Evolutionary conservation across 2,113 vertebrate genomes (phyloP).

Genomic region (Microtus pennsylvanicus): DNA sequence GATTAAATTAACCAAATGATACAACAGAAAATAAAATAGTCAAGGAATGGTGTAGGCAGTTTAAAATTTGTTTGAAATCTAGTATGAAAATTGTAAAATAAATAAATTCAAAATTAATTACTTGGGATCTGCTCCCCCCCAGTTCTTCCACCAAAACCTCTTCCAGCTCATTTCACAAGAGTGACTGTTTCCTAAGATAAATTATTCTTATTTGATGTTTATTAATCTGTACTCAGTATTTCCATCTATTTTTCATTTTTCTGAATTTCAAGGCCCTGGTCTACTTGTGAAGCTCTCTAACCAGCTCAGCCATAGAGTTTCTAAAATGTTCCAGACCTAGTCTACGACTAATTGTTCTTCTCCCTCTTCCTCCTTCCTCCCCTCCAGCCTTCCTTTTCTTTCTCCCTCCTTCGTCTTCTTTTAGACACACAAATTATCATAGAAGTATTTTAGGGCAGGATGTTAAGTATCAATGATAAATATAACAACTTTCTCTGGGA

Average conservation of each 20-base stretch:
- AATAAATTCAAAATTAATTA: slow-evolving; percentile 50
- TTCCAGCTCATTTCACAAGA: slow-evolving; percentile 59
- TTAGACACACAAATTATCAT: not conserved
- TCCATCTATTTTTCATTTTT: not conserved
- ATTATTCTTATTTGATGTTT: slow-evolving; percentile 45
- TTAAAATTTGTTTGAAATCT: slow-evolving; percentile 65
- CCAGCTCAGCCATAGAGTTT: not conserved
- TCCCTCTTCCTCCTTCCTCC: rapidly evolving
- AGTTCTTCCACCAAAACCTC: slow-evolving; percentile 29
- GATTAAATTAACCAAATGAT: slow-evolving; percentile 61
- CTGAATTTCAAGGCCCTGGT: slow-evolving; percentile 19
- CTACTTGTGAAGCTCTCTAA: not conserved
- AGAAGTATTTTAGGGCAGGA: not conserved
- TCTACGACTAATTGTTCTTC: too few relatives aligned
- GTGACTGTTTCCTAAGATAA: slow-evolving; percentile 36
- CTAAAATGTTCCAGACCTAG: not conserved
- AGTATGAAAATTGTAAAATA: slow-evolving; percentile 40
- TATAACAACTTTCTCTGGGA: slow-evolving; percentile 18
- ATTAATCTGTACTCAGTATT: not conserved
- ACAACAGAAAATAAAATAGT: slow-evolving; percentile 62
- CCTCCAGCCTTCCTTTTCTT: not conserved
- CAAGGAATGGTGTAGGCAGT: slow-evolving; percentile 50
- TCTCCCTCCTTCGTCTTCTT: not conserved
- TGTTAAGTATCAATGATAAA: slow-evolving; percentile 12
- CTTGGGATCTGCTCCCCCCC: not conserved